These are phyloP conservation scores for Botia almorhae DNA, from an alignment of 2,797 vertebrate genomes.

Conservation along the genomic window DNA sequence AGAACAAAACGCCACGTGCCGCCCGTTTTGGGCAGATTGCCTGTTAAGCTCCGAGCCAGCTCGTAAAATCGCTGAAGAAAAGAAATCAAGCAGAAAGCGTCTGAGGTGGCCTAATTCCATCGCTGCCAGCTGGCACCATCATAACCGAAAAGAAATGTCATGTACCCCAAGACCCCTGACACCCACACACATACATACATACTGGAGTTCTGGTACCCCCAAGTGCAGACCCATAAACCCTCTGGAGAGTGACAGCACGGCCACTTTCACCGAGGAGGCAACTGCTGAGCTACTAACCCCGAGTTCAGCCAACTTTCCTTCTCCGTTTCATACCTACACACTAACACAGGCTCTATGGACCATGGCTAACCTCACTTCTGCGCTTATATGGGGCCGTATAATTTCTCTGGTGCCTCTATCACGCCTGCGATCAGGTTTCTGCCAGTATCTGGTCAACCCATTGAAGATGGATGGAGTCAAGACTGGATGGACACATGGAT, in stretches of 20 bases:
- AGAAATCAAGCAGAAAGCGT: conserved; percentile 17
- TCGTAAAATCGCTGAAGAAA: conserved; percentile 27
- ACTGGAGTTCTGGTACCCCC: not conserved
- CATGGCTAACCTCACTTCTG: conserved; percentile 39
- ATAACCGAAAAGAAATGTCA: conserved; percentile 17
- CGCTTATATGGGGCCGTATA: conserved; percentile 28
- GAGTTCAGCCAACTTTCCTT: conserved; percentile 23
- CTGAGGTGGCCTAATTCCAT: conserved; percentile 41
- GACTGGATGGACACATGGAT: no score
- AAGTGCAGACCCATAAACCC: not conserved
- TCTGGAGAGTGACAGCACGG: conserved; percentile 20
- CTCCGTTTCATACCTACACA: conserved; percentile 61
- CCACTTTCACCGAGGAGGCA: conserved; percentile 19
- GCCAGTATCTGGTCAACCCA: conserved; percentile 33
- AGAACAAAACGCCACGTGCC: conserved; percentile 3
- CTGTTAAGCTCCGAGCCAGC: conserved; percentile 12
- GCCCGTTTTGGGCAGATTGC: not conserved
- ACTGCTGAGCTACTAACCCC: conserved; percentile 15
- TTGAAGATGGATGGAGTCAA: not conserved
- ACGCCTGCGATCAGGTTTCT: conserved; percentile 1
- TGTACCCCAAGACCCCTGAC: conserved; percentile 61
- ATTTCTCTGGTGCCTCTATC: conserved; percentile 25
- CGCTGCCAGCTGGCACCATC: conserved; percentile 31
- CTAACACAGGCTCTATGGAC: conserved; percentile 58
- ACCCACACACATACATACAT: conserved; percentile 51